phyloP scores from a whole-genome alignment of 2,797 vertebrate species.

The Antrozous pallidus region DNA sequence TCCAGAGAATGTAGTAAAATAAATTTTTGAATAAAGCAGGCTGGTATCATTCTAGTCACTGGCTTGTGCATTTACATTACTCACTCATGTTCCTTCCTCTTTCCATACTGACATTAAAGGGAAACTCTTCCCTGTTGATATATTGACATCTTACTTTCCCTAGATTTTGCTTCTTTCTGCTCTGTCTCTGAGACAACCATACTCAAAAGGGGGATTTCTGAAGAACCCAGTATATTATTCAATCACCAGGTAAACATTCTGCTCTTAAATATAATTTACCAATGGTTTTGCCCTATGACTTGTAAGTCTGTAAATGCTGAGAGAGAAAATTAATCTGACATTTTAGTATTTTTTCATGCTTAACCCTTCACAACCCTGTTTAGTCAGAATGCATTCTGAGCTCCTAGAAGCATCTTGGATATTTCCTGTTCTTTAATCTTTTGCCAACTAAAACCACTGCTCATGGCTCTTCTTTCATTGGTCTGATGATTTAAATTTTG shows the following conservation, averaged over 20 bases:
- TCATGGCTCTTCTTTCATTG: neutral
- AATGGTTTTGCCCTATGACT: neutral
- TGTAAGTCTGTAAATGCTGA: neutral
- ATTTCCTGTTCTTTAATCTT: slow-evolving; percentile 51
- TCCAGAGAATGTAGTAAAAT: neutral
- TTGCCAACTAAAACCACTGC: neutral
- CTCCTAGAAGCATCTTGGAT: slow-evolving; percentile 3
- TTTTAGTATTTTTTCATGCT: neutral
- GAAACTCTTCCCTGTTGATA: neutral
- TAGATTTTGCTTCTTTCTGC: neutral
- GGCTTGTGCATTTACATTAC: neutral
- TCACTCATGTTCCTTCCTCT: neutral
- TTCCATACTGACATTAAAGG: neutral
- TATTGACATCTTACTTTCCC: neutral
- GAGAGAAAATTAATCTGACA: slow-evolving; percentile 11
- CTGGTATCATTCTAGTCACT: neutral
- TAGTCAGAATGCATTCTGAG: slow-evolving; percentile 35
- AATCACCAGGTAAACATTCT: neutral
- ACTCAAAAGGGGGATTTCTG: neutral
- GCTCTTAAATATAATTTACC: neutral
- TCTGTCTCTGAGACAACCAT: neutral
- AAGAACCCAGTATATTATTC: neutral
- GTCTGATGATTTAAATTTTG: neutral
- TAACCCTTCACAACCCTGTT: neutral
- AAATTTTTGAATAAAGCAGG: neutral